Percentiles rank a stretch among this genome's conserved stretches.
Conservation (phyloP, 1,140 invertebrate species). For the Metaphire vulgaris region DNA sequence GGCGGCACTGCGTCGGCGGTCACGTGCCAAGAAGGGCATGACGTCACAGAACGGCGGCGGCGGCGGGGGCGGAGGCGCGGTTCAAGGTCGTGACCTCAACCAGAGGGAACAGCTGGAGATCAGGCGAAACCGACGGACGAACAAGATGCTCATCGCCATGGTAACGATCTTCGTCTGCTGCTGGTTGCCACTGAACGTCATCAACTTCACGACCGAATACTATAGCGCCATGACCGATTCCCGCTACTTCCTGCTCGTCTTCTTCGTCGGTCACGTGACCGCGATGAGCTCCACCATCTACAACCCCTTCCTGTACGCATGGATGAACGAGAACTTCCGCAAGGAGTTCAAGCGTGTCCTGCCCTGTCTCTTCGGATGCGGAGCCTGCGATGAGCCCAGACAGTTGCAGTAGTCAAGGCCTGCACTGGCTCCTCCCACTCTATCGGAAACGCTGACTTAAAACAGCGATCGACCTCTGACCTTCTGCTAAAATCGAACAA, state of each 20-base stretch:
- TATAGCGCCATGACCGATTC: slow-evolving; percentile 54
- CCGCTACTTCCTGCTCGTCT: slow-evolving; percentile 77
- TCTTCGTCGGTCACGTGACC: slow-evolving; percentile 84
- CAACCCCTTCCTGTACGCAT: slow-evolving; percentile 68
- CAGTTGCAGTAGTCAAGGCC: neutral
- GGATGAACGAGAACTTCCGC: slow-evolving; percentile 96
- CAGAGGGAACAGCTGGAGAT: slow-evolving; percentile 54
- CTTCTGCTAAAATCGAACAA: slow-evolving; percentile 2
- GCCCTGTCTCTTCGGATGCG: slow-evolving; percentile 30
- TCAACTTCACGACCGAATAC: slow-evolving; percentile 41
- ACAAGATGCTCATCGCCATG: slow-evolving; percentile 93
- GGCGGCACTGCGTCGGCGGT: slow-evolving; percentile 53
- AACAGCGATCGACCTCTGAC: slow-evolving; percentile 6
- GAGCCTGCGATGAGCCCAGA: neutral
- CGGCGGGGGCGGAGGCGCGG: neutral
- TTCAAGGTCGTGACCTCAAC: neutral
- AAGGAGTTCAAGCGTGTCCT: slow-evolving; percentile 72
- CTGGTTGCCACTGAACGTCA: slow-evolving; percentile 85
- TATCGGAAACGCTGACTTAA: neutral
- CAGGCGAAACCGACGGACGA: slow-evolving; percentile 66
- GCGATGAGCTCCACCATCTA: slow-evolving; percentile 79
- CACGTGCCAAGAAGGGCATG: neutral
- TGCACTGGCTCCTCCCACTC: too few species aligned
- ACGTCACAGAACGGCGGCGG: neutral
- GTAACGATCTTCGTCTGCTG: slow-evolving; percentile 87